These are phyloP conservation scores for Pithys albifrons DNA, from an alignment of 2,113 vertebrate species.

Conservation along the genomic window DNA sequence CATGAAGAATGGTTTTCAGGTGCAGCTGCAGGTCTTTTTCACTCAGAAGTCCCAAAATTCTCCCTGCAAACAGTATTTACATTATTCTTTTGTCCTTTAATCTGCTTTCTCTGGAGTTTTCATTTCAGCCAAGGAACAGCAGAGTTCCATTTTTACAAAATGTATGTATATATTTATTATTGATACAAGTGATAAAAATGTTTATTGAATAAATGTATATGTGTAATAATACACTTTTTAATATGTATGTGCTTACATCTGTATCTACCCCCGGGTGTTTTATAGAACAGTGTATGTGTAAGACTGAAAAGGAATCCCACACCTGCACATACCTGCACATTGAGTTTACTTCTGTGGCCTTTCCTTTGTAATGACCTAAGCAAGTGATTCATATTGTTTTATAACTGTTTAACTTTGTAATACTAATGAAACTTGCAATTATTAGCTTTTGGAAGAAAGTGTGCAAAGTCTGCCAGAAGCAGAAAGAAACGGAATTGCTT, in stretches of 20 bases:
- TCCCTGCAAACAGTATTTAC: neutral
- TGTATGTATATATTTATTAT: neutral
- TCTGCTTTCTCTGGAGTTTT: neutral
- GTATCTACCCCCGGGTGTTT: neutral
- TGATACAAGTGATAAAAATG: neutral
- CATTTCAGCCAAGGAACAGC: neutral
- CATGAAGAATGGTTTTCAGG: neutral
- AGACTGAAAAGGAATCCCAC: neutral
- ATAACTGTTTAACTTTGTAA: neutral
- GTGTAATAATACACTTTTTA: neutral
- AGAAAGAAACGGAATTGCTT: neutral
- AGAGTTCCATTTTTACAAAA: neutral
- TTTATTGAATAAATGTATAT: neutral
- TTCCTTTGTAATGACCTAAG: neutral
- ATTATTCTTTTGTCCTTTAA: neutral
- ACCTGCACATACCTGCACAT: neutral
- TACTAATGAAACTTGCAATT: neutral
- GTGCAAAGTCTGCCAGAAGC: neutral
- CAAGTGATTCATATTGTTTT: neutral
- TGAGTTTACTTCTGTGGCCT: neutral
- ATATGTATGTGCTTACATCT: neutral
- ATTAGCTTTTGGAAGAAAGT: neutral
- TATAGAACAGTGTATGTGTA: neutral
- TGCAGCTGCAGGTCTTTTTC: neutral
- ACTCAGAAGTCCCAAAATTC: neutral